These are phyloP conservation scores for Helleia helle DNA, from an alignment of 2,888 invertebrate species.

Conservation along the genomic window DNA sequence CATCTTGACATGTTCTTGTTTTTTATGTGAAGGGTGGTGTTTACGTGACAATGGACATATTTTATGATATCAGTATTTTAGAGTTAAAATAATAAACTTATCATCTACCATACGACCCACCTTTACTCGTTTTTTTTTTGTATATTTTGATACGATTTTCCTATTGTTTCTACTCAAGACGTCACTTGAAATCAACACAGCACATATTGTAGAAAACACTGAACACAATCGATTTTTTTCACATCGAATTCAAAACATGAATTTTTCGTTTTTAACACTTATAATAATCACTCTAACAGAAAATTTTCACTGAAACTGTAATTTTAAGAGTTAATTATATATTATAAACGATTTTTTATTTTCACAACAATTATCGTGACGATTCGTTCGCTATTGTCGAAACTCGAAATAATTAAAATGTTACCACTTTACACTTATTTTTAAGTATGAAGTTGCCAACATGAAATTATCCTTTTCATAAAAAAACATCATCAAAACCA, in stretches of 20 bases:
- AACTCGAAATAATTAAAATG: too few species aligned
- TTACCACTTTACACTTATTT: conserved; percentile 8
- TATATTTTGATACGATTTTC: conserved; percentile 39
- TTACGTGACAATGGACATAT: conserved; percentile 11
- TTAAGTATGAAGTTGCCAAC: too few species aligned
- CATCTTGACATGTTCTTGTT: conserved; percentile 61
- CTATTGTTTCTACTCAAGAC: conserved; percentile 55
- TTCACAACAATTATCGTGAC: conserved; percentile 27
- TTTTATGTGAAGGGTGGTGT: conserved; percentile 49
- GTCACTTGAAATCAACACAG: conserved; percentile 67
- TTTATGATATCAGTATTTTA: conserved; percentile 10
- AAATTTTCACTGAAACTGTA: conserved; percentile 28
- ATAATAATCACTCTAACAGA: conserved; percentile 27
- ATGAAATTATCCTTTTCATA: too few species aligned
- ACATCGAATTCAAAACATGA: conserved; percentile 34
- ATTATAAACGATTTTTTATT: conserved; percentile 32
- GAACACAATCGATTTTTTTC: conserved; percentile 42
- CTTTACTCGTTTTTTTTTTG: conserved; percentile 1
- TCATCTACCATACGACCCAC: not conserved
- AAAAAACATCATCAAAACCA: too few species aligned
- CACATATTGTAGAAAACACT: conserved; percentile 53
- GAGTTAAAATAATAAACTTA: not conserved
- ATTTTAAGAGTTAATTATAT: conserved; percentile 21
- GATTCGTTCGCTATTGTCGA: conserved; percentile 21
- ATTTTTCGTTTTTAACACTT: conserved; percentile 26